Conservation (phyloP, 2,113 vertebrate genomes). For the Sisor rabdophorus region DNA sequence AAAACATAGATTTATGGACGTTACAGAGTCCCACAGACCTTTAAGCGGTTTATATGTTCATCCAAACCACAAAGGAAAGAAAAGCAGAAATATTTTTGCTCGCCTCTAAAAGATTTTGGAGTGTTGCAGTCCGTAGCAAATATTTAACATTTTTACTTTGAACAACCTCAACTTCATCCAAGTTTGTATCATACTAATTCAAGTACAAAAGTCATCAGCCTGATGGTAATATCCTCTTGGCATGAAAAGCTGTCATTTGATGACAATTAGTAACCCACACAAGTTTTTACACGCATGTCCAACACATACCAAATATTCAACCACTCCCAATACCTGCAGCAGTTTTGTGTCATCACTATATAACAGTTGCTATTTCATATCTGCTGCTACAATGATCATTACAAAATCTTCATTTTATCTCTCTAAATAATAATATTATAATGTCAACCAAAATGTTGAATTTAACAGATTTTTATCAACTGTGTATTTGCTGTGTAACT, state of each 20-base stretch:
- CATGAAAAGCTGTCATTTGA: constrained; percentile 30
- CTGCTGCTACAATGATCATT: constrained; percentile 16
- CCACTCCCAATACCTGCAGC: constrained; percentile 26
- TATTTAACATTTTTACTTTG: constrained; percentile 22
- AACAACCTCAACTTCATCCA: constrained; percentile 8
- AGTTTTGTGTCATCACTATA: constrained; percentile 28
- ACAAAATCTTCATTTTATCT: constrained; percentile 12
- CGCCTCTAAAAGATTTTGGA: not conserved
- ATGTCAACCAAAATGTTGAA: constrained; percentile 28
- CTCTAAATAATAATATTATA: no score
- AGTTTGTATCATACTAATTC: constrained; percentile 10
- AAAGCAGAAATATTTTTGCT: constrained; percentile 11
- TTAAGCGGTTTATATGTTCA: constrained; percentile 25
- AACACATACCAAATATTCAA: constrained; percentile 31
- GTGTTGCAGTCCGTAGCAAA: constrained; percentile 5
- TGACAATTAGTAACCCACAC: constrained; percentile 38
- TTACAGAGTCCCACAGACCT: constrained; percentile 7
- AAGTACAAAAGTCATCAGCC: constrained; percentile 3
- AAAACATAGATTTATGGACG: constrained; percentile 20
- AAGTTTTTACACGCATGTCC: constrained; percentile 34
- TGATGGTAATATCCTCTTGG: constrained; percentile 20
- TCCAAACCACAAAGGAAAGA: constrained; percentile 12
- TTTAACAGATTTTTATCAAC: constrained; percentile 31
- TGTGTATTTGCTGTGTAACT: not conserved
- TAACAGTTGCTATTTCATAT: constrained; percentile 16